A percentile compares a stretch with the other conserved stretches of the same genome.
phyloP scores from a whole-genome alignment of 2,888 invertebrate genomes.

The Osedax frankpressi region DNA sequence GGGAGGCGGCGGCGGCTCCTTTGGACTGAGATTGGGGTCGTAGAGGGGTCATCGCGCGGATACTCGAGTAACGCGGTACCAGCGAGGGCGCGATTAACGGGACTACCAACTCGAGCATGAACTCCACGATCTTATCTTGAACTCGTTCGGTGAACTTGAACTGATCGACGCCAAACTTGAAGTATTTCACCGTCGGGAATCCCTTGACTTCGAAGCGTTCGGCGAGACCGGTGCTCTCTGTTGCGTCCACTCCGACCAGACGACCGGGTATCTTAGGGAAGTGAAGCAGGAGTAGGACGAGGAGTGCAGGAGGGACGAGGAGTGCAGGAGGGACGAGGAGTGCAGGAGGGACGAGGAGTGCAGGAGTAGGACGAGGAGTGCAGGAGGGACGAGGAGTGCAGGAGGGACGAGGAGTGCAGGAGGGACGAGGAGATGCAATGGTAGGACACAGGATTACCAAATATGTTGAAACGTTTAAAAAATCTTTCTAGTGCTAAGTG shows the following conservation, averaged over 20 bases:
- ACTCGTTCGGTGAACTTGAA: constrained; percentile 69
- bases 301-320: too few species aligned
- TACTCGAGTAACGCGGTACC: too few species aligned
- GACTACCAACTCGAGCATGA: constrained; percentile 59
- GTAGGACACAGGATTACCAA: background rate
- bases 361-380: too few species aligned
- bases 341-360: too few species aligned
- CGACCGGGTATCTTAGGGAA: too few species aligned
- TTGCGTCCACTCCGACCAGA: constrained; percentile 72
- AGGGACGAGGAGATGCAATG: constrained; percentile 9
- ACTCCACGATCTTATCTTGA: constrained; percentile 63
- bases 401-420: too few species aligned
- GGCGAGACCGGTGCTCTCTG: constrained; percentile 59
- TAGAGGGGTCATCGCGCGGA: too few species aligned
- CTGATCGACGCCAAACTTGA: constrained; percentile 31
- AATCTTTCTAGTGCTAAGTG: background rate
- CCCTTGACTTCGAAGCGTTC: constrained; percentile 52
- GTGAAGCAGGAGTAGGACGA: too few species aligned
- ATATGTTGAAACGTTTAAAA: background rate
- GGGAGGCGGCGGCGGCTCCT: constrained; percentile 67
- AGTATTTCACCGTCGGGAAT: constrained; percentile 37
- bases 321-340: too few species aligned
- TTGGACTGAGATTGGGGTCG: constrained; percentile 54
- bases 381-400: too few species aligned
- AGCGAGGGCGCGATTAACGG: too few species aligned